These are phyloP conservation scores for Thalassophryne amazonica DNA, from an alignment of 2,797 vertebrate genomes.

Conservation along the genomic window DNA sequence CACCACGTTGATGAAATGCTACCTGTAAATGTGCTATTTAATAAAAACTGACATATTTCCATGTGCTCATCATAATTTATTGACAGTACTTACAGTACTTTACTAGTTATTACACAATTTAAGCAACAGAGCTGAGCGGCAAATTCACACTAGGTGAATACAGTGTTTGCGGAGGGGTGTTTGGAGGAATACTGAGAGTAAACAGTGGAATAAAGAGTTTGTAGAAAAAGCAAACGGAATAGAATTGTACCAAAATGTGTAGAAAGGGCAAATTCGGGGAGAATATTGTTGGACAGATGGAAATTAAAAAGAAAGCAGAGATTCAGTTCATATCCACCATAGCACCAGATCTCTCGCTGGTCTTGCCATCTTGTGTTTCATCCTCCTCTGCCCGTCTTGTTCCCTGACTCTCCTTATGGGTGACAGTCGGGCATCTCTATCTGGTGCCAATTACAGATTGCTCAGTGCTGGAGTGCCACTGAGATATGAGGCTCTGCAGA, in stretches of 20 bases:
- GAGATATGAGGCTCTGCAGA: constrained; percentile 55
- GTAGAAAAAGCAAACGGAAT: background rate
- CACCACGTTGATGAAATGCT: no score
- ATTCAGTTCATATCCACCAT: constrained; percentile 23
- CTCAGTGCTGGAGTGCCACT: constrained; percentile 44
- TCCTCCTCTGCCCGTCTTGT: constrained; percentile 40
- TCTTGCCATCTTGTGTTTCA: constrained; percentile 42
- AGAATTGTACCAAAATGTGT: background rate
- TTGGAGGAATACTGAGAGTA: background rate
- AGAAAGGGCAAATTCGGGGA: constrained; percentile 11
- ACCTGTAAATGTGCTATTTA: no score
- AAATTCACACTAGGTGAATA: background rate
- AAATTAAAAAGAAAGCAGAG: constrained; percentile 16
- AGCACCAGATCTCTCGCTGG: constrained; percentile 28
- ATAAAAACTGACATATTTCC: no score
- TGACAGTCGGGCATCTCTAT: constrained; percentile 59
- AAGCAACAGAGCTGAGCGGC: background rate
- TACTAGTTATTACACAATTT: no score
- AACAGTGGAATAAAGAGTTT: background rate
- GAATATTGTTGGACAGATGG: constrained; percentile 25
- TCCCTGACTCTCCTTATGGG: constrained; percentile 46
- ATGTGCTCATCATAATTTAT: no score
- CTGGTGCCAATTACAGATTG: constrained; percentile 72
- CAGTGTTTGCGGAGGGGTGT: background rate
- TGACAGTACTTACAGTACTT: no score